Percentiles rank a stretch among this genome's conserved stretches.
phyloP scores from a whole-genome alignment of 2,888 invertebrate species.

The Lysandra bellargus region DNA sequence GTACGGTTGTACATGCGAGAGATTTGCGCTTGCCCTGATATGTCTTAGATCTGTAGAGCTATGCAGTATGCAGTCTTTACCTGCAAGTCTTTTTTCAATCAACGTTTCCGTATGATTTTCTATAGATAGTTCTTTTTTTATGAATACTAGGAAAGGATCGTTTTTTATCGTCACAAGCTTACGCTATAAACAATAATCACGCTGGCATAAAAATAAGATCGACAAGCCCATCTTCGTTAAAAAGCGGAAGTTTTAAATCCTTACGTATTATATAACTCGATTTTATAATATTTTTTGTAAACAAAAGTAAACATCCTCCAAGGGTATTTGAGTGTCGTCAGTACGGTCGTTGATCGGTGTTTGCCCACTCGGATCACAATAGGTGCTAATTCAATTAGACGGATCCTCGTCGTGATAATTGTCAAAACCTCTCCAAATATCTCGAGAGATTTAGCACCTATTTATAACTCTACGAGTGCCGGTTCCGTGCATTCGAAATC shows the following conservation, averaged over 20 bases:
- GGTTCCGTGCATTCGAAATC: neutral
- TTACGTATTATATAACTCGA: neutral
- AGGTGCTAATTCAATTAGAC: constrained; percentile 21
- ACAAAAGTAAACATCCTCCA: constrained; percentile 12
- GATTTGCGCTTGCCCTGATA: neutral
- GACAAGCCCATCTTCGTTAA: neutral
- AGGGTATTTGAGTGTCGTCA: neutral
- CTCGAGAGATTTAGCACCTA: constrained; percentile 15
- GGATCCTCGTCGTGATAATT: constrained; percentile 26
- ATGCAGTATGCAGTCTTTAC: neutral
- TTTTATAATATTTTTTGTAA: neutral
- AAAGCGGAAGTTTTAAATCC: neutral
- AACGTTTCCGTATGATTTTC: neutral
- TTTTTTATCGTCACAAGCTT: neutral
- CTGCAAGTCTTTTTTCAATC: neutral
- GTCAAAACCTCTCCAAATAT: constrained; percentile 21
- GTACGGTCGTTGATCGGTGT: constrained; percentile 23
- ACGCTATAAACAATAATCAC: neutral
- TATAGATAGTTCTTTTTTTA: neutral
- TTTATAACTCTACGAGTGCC: constrained; percentile 22
- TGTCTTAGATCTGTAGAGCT: neutral
- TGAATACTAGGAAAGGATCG: neutral
- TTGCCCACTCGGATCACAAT: constrained; percentile 5
- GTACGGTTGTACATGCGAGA: constrained; percentile 3
- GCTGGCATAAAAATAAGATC: neutral